Evolutionary conservation across 2,797 vertebrate species (phyloP).

Genomic region (Cyprinodon diabolis): DNA sequence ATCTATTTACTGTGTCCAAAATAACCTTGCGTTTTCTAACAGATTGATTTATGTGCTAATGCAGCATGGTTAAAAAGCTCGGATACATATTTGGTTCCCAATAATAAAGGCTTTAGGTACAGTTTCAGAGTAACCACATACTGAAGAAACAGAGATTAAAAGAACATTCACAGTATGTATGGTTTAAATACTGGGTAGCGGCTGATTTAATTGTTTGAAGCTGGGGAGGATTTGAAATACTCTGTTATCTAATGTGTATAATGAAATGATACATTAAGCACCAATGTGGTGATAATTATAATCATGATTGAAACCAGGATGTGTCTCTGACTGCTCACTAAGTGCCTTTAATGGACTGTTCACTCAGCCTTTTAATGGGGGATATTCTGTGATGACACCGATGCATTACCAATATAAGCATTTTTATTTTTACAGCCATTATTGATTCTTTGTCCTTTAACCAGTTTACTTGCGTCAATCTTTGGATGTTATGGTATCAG

Average conservation of each 20-base stretch:
- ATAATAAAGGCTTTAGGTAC: neutral
- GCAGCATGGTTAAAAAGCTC: neutral
- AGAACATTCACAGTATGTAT: neutral
- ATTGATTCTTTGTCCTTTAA: neutral
- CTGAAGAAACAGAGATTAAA: neutral
- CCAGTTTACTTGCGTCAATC: neutral
- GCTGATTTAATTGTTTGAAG: neutral
- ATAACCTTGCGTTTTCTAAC: neutral
- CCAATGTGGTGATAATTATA: constrained; percentile 13
- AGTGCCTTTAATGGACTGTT: constrained; percentile 29
- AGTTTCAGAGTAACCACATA: neutral
- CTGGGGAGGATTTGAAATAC: neutral
- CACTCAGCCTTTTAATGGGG: constrained; percentile 14
- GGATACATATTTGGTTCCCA: neutral
- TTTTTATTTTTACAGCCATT: neutral
- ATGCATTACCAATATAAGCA: neutral
- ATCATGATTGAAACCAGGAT: constrained; percentile 10
- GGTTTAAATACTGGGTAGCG: neutral
- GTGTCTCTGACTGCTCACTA: constrained; percentile 19
- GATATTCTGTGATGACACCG: neutral
- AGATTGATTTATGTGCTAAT: neutral
- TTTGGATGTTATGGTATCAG: neutral
- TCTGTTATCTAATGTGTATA: too few relatives aligned
- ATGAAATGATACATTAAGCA: constrained; percentile 13
- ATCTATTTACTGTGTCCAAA: neutral